Evolutionary conservation across 2,113 vertebrate species (phyloP).

Genomic region (Heptranchias perlo): DNA sequence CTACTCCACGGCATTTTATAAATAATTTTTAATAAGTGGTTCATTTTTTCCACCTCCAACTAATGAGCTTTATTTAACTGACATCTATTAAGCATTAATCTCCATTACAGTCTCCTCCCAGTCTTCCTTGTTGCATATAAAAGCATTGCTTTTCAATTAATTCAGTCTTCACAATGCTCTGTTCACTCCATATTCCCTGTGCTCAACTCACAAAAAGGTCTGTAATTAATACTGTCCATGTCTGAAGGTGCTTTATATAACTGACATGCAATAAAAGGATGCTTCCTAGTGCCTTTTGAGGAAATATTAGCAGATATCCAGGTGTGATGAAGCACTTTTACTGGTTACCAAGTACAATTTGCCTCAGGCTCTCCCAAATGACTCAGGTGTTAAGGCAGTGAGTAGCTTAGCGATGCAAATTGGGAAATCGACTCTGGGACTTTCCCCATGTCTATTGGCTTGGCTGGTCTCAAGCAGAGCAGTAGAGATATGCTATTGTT

Average conservation of each 20-base stretch:
- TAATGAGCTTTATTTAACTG: not conserved
- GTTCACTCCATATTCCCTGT: not conserved
- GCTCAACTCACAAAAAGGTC: not conserved
- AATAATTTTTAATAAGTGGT: not conserved
- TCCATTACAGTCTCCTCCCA: not conserved
- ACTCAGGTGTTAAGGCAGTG: not conserved
- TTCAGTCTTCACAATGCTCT: not conserved
- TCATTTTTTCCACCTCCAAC: not conserved
- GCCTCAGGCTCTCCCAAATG: not conserved
- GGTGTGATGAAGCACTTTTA: not conserved
- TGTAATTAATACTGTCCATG: not conserved
- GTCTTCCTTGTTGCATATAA: not conserved
- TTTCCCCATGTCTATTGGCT: not conserved
- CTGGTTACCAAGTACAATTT: not conserved
- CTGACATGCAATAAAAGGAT: slow-evolving; percentile 1
- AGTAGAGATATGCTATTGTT: no score
- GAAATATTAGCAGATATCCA: not conserved
- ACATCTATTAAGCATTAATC: not conserved
- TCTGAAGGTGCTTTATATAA: not conserved
- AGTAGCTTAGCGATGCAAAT: not conserved
- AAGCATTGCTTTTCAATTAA: not conserved
- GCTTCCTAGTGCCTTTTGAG: not conserved
- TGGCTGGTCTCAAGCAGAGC: not conserved
- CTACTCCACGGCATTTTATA: not conserved
- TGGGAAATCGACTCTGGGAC: no score